Base-by-base conservation (phyloP, 2,888 invertebrate species). In the Hermaeophaga mercurialis region DNA sequence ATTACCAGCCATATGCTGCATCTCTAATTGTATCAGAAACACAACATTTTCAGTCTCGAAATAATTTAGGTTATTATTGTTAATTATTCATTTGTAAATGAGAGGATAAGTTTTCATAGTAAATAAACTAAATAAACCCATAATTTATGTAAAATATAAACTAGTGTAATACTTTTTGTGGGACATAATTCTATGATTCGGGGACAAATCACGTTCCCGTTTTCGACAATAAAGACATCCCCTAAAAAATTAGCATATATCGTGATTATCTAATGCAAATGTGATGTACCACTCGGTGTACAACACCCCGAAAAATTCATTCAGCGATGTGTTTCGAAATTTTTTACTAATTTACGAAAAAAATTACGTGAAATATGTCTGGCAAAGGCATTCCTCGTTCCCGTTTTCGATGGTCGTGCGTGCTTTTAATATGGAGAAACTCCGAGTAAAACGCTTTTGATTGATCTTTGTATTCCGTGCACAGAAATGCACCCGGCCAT, bases 391-490 rank as follows among this genome's bases (percentile, higher is more conserved):
- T 36, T 36, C 28, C 22, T 7, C 48, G 12, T 39, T 36, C 36
- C 36, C 26, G 8, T 39, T 48, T 38, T 48, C 11, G 44, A 38
- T 28, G 9, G 48, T 43, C 12, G 56, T 59, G 64, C 64, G 61
- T 62, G 58, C 58, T 54, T 60, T 39, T 53, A 61, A 62, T 59
- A 57, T 52, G 53, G 52, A 58, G 63, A 59, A 61, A 66, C 65
- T 61, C 61, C 58, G 54, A 58, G 63, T 61, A 63, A 66, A 66
- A 62, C 61, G 61, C 64, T 61, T 70, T 69, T 74, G 72, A 74
- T 73, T 73, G 73, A 73, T 74, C 72, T 70, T 68, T 65, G 71
- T 69, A 71, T 74, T 71, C 66, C 72, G 73, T 73, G 72, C 71
- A 65, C 59, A 65, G 69, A 67, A 73, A 72, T 71, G 72, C 73